Percentiles rank a stretch among this genome's conserved stretches.
phyloP scores from a whole-genome alignment of 2,888 invertebrate species.

The Clivina fossor region DNA sequence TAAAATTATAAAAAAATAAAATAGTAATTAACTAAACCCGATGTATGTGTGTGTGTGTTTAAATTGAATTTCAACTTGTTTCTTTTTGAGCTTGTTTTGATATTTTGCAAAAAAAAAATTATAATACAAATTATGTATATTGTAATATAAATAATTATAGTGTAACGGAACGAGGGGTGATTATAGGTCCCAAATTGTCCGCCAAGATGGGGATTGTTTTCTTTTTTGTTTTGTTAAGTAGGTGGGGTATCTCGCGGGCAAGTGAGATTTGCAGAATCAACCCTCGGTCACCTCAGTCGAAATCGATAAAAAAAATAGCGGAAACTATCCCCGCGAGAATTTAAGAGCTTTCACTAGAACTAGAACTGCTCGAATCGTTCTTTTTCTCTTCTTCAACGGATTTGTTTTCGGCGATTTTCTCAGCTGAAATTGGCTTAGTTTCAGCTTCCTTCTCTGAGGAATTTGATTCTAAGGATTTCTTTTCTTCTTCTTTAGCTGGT shows the following conservation, averaged over 20 bases:
- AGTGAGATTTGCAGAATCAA: too few relatives aligned
- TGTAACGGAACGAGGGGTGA: too few relatives aligned
- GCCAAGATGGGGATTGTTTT: too few relatives aligned
- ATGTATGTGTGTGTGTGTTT: too few relatives aligned
- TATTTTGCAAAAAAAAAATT: too few relatives aligned
- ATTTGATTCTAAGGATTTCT: conserved; percentile 36
- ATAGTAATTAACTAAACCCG: background rate
- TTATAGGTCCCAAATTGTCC: too few relatives aligned
- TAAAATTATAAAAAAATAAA: background rate
- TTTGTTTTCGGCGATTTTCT: conserved; percentile 49
- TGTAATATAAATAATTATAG: too few relatives aligned
- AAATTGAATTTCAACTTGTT: too few relatives aligned
- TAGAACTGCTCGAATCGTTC: conserved; percentile 37
- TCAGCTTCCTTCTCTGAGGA: conserved; percentile 19
- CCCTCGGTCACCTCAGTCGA: conserved; percentile 38
- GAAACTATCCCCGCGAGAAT: conserved; percentile 29
- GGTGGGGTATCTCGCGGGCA: conserved; percentile 40
- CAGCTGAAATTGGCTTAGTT: conserved; percentile 5
- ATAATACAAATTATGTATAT: too few relatives aligned
- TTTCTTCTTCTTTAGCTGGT: conserved; percentile 39
- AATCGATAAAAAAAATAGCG: too few relatives aligned
- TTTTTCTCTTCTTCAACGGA: conserved; percentile 49
- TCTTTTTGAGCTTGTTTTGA: too few relatives aligned
- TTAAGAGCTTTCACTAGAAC: conserved; percentile 34
- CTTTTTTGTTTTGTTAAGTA: conserved; percentile 52